Evolutionary conservation across 2,113 vertebrate genomes (phyloP).

Genomic region (Protomyctophum bolini): DNA sequence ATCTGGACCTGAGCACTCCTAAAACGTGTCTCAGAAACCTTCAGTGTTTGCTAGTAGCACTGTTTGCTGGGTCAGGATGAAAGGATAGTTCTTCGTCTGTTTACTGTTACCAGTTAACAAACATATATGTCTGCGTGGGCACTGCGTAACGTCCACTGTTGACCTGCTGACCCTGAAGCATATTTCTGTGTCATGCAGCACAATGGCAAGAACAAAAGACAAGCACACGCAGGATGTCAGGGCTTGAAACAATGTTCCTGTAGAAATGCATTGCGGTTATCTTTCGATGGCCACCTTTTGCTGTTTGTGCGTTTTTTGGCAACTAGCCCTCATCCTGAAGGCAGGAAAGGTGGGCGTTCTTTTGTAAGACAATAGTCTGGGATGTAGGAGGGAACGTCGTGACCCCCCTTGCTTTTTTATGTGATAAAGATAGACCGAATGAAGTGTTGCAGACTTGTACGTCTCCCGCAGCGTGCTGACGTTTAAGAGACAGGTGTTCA

Average conservation of each 20-base stretch:
- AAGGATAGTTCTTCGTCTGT: slow-evolving; percentile 11
- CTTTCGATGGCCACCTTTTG: neutral
- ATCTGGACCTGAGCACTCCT: too few relatives aligned
- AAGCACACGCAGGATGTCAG: slow-evolving; percentile 49
- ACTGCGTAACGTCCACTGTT: neutral
- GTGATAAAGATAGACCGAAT: slow-evolving; percentile 48
- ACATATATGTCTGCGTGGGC: neutral
- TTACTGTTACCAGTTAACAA: slow-evolving; percentile 1
- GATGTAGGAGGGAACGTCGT: slow-evolving; percentile 15
- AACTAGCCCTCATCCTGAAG: slow-evolving; percentile 44
- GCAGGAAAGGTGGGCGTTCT: slow-evolving; percentile 58
- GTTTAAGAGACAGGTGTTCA: slow-evolving; percentile 43
- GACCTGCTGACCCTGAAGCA: slow-evolving; percentile 12
- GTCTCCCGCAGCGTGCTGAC: neutral
- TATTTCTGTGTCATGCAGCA: slow-evolving; percentile 31
- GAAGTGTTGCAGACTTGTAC: slow-evolving; percentile 40
- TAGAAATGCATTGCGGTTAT: slow-evolving; percentile 19
- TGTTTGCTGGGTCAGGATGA: neutral
- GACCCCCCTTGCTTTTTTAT: slow-evolving; percentile 4
- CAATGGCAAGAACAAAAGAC: slow-evolving; percentile 15
- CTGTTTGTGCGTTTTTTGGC: slow-evolving; percentile 43
- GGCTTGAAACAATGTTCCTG: slow-evolving; percentile 11
- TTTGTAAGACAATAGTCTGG: slow-evolving; percentile 42
- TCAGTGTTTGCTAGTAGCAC: too few relatives aligned
- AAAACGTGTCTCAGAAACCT: too few relatives aligned